phyloP scores from a whole-genome alignment of 1,140 invertebrate genomes.

The Papilio polyxenes region DNA sequence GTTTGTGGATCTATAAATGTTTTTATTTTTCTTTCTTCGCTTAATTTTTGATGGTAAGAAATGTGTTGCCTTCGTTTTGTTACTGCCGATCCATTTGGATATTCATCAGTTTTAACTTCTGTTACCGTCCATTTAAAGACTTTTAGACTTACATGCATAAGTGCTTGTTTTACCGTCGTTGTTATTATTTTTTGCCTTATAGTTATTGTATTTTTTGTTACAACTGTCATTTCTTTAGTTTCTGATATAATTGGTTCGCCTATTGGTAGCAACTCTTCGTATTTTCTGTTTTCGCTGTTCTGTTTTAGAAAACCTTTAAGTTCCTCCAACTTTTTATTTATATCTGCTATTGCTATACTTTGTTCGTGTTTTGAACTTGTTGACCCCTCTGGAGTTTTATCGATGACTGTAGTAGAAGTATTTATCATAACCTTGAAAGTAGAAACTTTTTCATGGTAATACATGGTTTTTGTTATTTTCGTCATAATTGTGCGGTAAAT shows the following conservation, averaged over 20 bases:
- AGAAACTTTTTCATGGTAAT: conserved; percentile 30
- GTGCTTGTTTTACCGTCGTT: conserved; percentile 24
- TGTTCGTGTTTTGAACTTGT: conserved; percentile 21
- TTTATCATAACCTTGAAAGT: conserved; percentile 17
- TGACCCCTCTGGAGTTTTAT: not conserved
- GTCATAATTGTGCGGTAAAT: conserved; percentile 18
- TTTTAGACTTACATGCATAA: not conserved
- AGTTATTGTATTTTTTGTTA: conserved; percentile 14
- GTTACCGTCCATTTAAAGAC: not conserved
- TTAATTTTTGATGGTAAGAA: not conserved
- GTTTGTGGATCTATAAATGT: not conserved
- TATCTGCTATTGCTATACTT: conserved; percentile 18
- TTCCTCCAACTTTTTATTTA: conserved; percentile 1
- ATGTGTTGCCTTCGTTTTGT: conserved; percentile 32
- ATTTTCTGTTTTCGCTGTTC: not conserved
- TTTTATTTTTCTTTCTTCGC: not conserved
- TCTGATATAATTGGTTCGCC: not conserved
- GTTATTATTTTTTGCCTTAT: conserved; percentile 17
- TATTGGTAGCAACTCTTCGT: not conserved
- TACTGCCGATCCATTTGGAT: conserved; percentile 17
- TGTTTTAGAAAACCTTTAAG: not conserved
- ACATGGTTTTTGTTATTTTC: conserved; percentile 29
- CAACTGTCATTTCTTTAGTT: conserved; percentile 12
- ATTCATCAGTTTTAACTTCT: conserved; percentile 31
- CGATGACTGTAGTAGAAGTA: not conserved